A percentile compares a stretch with the other conserved stretches of the same genome.
Evolutionary conservation across 1,140 invertebrate genomes (phyloP).

Genomic region (Gryon sp.): DNA sequence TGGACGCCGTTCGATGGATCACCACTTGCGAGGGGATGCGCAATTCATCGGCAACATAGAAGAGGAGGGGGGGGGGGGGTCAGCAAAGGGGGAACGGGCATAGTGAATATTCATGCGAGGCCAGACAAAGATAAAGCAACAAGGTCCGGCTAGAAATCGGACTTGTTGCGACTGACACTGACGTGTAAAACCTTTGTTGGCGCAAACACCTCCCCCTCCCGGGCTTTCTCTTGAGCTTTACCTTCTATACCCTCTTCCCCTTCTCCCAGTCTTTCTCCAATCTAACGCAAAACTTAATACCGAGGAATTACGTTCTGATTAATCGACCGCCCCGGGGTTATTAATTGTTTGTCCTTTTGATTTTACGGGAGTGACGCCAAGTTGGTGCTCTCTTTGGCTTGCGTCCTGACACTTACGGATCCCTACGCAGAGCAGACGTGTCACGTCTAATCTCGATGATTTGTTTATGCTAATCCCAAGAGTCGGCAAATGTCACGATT

Average conservation of each 20-base stretch:
- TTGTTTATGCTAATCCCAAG: slow-evolving; percentile 77
- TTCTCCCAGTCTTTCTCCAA: too few species aligned
- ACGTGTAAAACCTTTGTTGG: slow-evolving; percentile 80
- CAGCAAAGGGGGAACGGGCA: slow-evolving; percentile 48
- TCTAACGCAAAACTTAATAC: too few species aligned
- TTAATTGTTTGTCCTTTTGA: slow-evolving; percentile 80
- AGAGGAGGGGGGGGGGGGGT: slow-evolving; percentile 4
- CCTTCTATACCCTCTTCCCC: too few species aligned
- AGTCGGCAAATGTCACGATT: slow-evolving; percentile 24
- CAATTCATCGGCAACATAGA: too few species aligned
- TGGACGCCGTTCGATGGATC: slow-evolving; percentile 72
- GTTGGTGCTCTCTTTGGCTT: slow-evolving; percentile 31
- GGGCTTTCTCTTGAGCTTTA: too few species aligned
- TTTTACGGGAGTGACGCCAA: slow-evolving; percentile 70
- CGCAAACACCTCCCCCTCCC: slow-evolving; percentile 33
- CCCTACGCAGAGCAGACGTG: slow-evolving; percentile 29
- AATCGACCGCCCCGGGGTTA: slow-evolving; percentile 68
- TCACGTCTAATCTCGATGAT: slow-evolving; percentile 77
- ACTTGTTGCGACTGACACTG: slow-evolving; percentile 81
- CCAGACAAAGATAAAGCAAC: slow-evolving; percentile 62
- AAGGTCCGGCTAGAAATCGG: slow-evolving; percentile 74
- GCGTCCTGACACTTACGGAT: slow-evolving; percentile 15
- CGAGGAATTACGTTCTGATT: slow-evolving; percentile 75
- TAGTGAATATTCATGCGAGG: slow-evolving; percentile 77
- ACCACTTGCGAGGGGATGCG: slow-evolving; percentile 53